phyloP scores from a whole-genome alignment of 2,888 invertebrate species.

The Cheilosia variabilis region DNA sequence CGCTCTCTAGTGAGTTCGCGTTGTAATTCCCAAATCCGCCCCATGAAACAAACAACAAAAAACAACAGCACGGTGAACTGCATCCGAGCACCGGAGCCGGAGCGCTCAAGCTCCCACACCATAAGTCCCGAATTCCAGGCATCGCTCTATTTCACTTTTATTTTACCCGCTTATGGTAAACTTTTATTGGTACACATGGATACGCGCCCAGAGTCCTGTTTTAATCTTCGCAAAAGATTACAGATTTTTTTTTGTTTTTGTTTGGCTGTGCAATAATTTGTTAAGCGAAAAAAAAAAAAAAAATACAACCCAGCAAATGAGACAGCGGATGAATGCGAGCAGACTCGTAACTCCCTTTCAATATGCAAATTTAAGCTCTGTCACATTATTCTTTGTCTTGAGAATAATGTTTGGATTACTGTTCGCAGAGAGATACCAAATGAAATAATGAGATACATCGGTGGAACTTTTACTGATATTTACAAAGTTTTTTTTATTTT shows the following conservation, averaged over 20 bases:
- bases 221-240: constrained; percentile 63
- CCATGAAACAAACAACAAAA: constrained; percentile 1
- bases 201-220: constrained; percentile 27
- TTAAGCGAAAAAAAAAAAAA: neutral
- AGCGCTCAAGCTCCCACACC: constrained; percentile 1
- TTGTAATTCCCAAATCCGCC: constrained; percentile 31
- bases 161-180: constrained; percentile 23
- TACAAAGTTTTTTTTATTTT: neutral
- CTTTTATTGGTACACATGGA: constrained; percentile 14
- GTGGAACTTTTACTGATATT: neutral
- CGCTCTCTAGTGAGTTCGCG: constrained; percentile 36
- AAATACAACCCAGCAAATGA: neutral
- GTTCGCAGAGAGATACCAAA: constrained; percentile 16
- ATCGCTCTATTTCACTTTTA: neutral
- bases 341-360: neutral
- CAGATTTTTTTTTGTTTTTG: constrained; percentile 34
- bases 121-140: constrained; percentile 9
- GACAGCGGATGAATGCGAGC: neutral
- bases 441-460: constrained; percentile 26
- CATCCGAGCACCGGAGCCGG: neutral
- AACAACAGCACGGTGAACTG: neutral
- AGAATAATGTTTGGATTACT: constrained; percentile 45
- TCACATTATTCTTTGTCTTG: constrained; percentile 43
- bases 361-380: constrained; percentile 31
- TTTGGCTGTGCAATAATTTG: constrained; percentile 56